Base-by-base conservation (phyloP, 2,888 invertebrate species). In the Apoda limacodes region DNA sequence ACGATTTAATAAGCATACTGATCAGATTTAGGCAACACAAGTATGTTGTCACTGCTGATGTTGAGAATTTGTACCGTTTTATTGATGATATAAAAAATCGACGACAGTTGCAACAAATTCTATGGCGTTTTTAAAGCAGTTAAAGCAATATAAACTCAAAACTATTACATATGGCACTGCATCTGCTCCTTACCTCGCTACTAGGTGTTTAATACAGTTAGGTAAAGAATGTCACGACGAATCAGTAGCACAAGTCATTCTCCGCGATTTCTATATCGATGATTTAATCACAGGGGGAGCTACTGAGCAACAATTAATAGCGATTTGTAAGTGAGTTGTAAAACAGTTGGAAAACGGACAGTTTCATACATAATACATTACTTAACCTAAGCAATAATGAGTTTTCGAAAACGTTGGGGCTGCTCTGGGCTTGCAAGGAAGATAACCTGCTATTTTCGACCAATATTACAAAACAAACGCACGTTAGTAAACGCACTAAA, bases 61-160 rank as follows among this genome's bases (percentile, higher is more conserved):
- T 66, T 7, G 45, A 37, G 15, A 60, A 62, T 39, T 62, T 63
- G 55, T 62, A 53, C 32, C 40, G 57, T 0, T 26, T 2, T 21
- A 28, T n/a, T n/a, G n/a, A n/a, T n/a, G n/a, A n/a, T n/a, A n/a
- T n/a, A n/a, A n/a, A n/a, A n/a, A n/a, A n/a, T n/a, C n/a, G n/a
- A n/a, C n/a, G n/a, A n/a, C n/a, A n/a, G n/a, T n/a, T n/a, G n/a
- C n/a, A n/a, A n/a, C n/a, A n/a, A n/a, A n/a, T n/a, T n/a, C n/a
- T n/a, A n/a, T n/a, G n/a, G n/a, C n/a, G n/a, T n/a, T n/a, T n/a
- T n/a, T n/a, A n/a, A n/a, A 34, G 3, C 32, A 38, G 1, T 4
- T 49, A 5, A 34, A 45, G 10, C 9, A 13, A 2, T 43, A 30
- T 30, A 12, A 34, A 10, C 22, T 50, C 10, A 50, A 51, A 26